A percentile compares a stretch with the other conserved stretches of the same genome.
Conservation (phyloP, 2,797 vertebrate genomes). For the Acanthurus leucopareius region DNA sequence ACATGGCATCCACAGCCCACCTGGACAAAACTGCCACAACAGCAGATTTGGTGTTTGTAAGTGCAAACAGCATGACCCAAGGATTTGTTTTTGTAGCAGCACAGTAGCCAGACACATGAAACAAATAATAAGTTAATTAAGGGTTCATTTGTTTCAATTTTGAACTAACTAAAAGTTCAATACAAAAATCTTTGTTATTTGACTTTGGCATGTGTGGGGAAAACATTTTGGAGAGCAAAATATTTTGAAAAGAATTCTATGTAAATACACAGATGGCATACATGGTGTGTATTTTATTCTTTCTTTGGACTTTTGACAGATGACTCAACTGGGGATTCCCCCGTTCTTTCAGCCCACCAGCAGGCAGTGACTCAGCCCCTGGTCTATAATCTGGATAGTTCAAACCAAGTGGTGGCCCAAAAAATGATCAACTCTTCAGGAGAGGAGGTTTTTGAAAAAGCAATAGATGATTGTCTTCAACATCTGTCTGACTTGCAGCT, state of each 20-base stretch:
- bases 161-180: no score
- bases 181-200: no score
- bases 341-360: slow-evolving; percentile 51
- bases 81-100: not conserved
- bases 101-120: not conserved
- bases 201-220: no score
- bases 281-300: slow-evolving; percentile 19
- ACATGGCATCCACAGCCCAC: slow-evolving; percentile 44
- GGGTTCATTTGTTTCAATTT: not conserved
- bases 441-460: slow-evolving; percentile 68
- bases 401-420: slow-evolving; percentile 52
- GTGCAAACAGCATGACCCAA: slow-evolving; percentile 4
- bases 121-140: not conserved
- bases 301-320: slow-evolving; percentile 54
- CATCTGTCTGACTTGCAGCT: slow-evolving; percentile 81
- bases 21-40: slow-evolving; percentile 30
- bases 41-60: slow-evolving; percentile 44
- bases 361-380: slow-evolving; percentile 56
- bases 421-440: slow-evolving; percentile 44
- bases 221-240: no score
- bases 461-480: slow-evolving; percentile 76
- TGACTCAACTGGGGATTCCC: slow-evolving; percentile 31
- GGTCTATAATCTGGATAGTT: slow-evolving; percentile 63
- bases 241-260: not conserved
- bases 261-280: not conserved